phyloP scores from a whole-genome alignment of 2,113 vertebrate species.

The Dissostichus mawsoni region DNA sequence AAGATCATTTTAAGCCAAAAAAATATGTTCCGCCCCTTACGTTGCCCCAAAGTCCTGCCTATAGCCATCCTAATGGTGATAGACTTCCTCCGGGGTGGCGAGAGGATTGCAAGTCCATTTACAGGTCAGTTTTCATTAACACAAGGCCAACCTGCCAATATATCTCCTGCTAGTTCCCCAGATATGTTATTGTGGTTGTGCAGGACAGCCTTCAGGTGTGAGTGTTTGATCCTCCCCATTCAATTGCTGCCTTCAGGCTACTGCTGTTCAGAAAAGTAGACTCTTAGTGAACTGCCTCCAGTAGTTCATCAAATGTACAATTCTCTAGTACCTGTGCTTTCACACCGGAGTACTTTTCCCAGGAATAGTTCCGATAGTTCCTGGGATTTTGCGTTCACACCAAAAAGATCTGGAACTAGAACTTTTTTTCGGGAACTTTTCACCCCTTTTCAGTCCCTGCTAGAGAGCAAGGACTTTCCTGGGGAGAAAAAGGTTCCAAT shows the following conservation, averaged over 20 bases:
- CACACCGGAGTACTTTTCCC: too few relatives aligned
- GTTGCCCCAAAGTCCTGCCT: neutral
- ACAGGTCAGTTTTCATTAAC: neutral
- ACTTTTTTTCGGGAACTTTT: too few relatives aligned
- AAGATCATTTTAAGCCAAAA: too few relatives aligned
- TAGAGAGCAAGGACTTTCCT: too few relatives aligned
- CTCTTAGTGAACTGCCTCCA: constrained; percentile 2
- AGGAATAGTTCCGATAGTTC: too few relatives aligned
- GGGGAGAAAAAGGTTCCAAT: too few relatives aligned
- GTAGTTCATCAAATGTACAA: constrained; percentile 16
- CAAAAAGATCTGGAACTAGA: too few relatives aligned
- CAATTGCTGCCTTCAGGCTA: constrained; percentile 1
- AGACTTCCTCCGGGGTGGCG: neutral
- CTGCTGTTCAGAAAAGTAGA: constrained; percentile 15
- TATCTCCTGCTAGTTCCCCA: neutral
- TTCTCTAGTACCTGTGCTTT: neutral
- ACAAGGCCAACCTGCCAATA: neutral
- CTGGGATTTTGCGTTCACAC: too few relatives aligned
- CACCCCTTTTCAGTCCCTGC: too few relatives aligned
- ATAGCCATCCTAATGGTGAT: neutral
- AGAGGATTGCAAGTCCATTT: neutral
- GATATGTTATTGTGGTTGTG: constrained; percentile 13
- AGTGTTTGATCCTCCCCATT: constrained; percentile 22
- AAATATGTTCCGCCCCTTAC: too few relatives aligned
- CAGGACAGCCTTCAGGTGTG: constrained; percentile 12